Percentiles rank a stretch among this genome's conserved stretches.
phyloP scores from a whole-genome alignment of 2,888 invertebrate species.

The Ditylenchus weischeri region DNA sequence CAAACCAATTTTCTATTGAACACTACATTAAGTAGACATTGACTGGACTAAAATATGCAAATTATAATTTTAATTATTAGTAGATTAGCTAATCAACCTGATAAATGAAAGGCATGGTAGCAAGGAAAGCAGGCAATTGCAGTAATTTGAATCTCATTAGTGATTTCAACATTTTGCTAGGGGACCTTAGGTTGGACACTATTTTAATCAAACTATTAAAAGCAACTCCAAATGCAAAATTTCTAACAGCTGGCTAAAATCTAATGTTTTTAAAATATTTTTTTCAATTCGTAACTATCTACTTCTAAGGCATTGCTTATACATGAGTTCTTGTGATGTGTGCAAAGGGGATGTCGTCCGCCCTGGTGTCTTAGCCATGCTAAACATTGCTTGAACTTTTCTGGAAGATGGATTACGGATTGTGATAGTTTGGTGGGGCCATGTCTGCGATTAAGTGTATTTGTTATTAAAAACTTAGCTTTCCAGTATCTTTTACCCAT shows the following conservation, averaged over 20 bases:
- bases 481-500: too few species aligned
- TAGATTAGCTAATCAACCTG: conserved; percentile 36
- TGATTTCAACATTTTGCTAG: conserved; percentile 22
- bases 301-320: conserved; percentile 44
- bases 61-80: neutral
- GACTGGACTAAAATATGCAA: neutral
- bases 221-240: conserved; percentile 13
- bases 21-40: neutral
- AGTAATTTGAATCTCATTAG: conserved; percentile 18
- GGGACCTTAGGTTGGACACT: conserved; percentile 6
- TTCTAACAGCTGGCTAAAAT: conserved; percentile 12
- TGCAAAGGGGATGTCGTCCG: conserved; percentile 29
- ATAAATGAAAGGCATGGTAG: conserved; percentile 47
- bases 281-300: neutral
- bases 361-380: neutral
- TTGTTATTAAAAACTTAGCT: too few species aligned
- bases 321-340: conserved; percentile 45
- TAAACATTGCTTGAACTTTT: neutral
- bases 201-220: neutral
- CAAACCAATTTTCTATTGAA: too few species aligned
- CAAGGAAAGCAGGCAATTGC: conserved; percentile 48
- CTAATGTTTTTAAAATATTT: neutral
- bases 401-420: too few species aligned
- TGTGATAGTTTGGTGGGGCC: too few species aligned
- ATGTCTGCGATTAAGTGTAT: too few species aligned